Conservation (phyloP, 1,140 invertebrate species). For the Rhyzopertha dominica region DNA sequence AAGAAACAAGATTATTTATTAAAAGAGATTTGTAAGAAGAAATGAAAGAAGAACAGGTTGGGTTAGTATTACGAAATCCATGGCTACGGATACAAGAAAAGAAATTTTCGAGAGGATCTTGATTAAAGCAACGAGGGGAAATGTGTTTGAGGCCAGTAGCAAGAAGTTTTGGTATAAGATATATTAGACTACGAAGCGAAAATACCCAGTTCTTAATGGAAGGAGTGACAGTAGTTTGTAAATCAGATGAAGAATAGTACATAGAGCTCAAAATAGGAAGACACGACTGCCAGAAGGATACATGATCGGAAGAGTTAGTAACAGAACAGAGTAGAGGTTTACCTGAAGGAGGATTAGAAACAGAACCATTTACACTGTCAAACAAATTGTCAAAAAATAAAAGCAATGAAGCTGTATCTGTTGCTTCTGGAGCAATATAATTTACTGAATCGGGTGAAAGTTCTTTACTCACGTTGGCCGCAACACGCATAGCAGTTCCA, state of each 20-base stretch:
- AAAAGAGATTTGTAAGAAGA: constrained; percentile 13
- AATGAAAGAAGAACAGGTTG: constrained; percentile 16
- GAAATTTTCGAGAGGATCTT: constrained; percentile 17
- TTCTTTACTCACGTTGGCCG: no score
- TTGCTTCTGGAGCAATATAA: constrained; percentile 13
- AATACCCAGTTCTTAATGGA: no score
- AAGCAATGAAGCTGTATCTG: constrained; percentile 18
- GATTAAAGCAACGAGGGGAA: constrained; percentile 17
- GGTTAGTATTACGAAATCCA: constrained; percentile 13
- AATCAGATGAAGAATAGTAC: no score
- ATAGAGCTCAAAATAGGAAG: constrained; percentile 12
- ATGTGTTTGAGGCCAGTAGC: constrained; percentile 10
- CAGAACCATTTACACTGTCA: constrained; percentile 14
- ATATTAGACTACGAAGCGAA: constrained; percentile 7
- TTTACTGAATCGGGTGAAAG: neutral
- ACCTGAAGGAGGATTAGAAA: constrained; percentile 4
- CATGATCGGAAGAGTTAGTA: constrained; percentile 12
- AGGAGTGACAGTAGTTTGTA: no score
- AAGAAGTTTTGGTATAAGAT: constrained; percentile 4
- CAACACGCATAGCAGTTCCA: no score
- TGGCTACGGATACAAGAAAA: constrained; percentile 12
- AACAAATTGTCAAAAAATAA: constrained; percentile 19
- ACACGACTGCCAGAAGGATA: constrained; percentile 11
- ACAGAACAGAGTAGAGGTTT: constrained; percentile 12
- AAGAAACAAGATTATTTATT: constrained; percentile 14